Percentiles rank a stretch among this genome's conserved stretches.
Evolutionary conservation across 2,113 vertebrate species (phyloP).

Genomic region (Pyxicephalus adspersus): DNA sequence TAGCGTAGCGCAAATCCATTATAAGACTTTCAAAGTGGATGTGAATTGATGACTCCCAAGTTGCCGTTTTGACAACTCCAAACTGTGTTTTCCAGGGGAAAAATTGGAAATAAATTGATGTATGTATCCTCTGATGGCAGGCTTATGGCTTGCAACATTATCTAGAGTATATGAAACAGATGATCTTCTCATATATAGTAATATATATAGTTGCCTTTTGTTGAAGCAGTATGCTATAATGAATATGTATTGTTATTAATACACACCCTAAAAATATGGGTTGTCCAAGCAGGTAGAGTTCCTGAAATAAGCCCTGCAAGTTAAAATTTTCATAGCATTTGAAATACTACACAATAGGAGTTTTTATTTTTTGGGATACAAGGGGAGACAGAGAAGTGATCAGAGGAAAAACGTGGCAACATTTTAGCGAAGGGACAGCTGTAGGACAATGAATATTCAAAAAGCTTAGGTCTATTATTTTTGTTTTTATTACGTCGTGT

Average conservation of each 20-base stretch:
- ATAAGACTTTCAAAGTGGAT: conserved; percentile 12
- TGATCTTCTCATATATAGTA: conserved; percentile 14
- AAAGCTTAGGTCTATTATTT: no score
- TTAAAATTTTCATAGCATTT: no score
- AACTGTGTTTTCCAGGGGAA: neutral
- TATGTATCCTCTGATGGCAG: conserved; percentile 42
- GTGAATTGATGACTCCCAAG: conserved; percentile 39
- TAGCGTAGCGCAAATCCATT: conserved; percentile 23
- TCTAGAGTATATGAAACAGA: conserved; percentile 12
- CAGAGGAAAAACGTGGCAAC: no score
- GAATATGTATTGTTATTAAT: neutral
- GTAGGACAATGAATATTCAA: no score
- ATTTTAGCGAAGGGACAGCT: no score
- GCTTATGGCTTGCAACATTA: conserved; percentile 27
- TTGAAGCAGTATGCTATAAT: neutral
- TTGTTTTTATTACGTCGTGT: no score
- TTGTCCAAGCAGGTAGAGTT: no score
- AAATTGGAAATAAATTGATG: conserved; percentile 40
- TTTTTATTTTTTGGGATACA: no score
- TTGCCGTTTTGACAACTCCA: conserved; percentile 25
- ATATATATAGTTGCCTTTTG: neutral
- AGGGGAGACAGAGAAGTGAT: no score
- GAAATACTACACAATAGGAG: no score
- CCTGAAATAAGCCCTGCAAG: no score
- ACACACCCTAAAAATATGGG: neutral